These are phyloP conservation scores for Ceratitis capitata DNA, from an alignment of 1,140 invertebrate species.

Conservation along the genomic window DNA sequence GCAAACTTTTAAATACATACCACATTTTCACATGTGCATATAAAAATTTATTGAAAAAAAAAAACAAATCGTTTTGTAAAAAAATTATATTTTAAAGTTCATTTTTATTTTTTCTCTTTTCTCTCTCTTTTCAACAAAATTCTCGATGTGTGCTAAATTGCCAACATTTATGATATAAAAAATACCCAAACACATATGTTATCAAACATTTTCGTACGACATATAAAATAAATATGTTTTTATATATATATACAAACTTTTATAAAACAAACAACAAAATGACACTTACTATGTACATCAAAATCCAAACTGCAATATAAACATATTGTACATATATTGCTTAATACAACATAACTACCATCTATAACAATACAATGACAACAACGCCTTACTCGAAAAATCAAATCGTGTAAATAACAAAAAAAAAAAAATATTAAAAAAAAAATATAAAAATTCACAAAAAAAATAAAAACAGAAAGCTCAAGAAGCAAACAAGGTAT, in stretches of 20 bases:
- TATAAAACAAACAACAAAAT: conserved; percentile 47
- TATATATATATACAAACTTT: conserved; percentile 38
- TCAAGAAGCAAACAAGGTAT: conserved; percentile 66
- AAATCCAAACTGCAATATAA: conserved; percentile 49
- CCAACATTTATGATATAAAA: conserved; percentile 30
- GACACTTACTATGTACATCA: conserved; percentile 43
- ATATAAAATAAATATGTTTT: neutral
- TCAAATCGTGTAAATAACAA: neutral
- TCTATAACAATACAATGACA: conserved; percentile 42
- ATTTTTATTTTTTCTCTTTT: conserved; percentile 34
- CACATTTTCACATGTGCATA: neutral
- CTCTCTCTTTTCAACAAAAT: conserved; percentile 35
- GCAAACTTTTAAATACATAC: neutral
- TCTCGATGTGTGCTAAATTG: conserved; percentile 36
- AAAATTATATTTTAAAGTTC: conserved; percentile 54
- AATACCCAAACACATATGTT: conserved; percentile 20
- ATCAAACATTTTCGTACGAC: conserved; percentile 16
- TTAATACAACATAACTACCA: conserved; percentile 18
- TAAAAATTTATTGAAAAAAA: conserved; percentile 32
- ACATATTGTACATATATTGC: conserved; percentile 45
- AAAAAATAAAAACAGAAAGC: conserved; percentile 57
- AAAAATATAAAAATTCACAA: conserved; percentile 42
- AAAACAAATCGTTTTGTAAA: conserved; percentile 42
- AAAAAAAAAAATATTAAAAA: neutral
- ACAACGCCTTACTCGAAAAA: conserved; percentile 12